phyloP scores from a whole-genome alignment of 1,140 invertebrate species.

The Drosophila tsacasi region DNA sequence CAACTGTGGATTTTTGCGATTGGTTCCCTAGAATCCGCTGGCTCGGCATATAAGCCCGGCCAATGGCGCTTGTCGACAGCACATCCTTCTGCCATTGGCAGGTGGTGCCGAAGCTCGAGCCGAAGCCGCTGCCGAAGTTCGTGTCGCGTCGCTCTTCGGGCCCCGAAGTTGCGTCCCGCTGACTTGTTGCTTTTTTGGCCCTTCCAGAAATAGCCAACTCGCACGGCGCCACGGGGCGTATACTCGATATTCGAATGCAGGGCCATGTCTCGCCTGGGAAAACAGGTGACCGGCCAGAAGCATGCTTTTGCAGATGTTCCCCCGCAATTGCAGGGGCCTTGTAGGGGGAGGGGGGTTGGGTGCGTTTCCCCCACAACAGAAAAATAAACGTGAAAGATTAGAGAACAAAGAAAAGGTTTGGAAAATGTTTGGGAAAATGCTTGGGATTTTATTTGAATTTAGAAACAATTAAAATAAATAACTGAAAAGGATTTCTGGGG shows the following conservation, averaged over 20 bases:
- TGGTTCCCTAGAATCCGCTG: slow-evolving; percentile 33
- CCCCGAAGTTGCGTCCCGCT: slow-evolving; percentile 11
- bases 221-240: slow-evolving; percentile 57
- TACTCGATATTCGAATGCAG: slow-evolving; percentile 44
- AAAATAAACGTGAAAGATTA: background rate
- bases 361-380: too few relatives aligned
- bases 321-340: background rate
- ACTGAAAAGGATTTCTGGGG: background rate
- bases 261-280: slow-evolving; percentile 4
- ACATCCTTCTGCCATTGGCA: slow-evolving; percentile 68
- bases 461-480: background rate
- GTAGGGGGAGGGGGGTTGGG: too few relatives aligned
- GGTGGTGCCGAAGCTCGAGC: slow-evolving; percentile 10
- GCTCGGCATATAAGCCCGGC: slow-evolving; percentile 46
- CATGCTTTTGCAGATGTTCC: background rate
- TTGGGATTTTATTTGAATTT: background rate
- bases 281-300: slow-evolving; percentile 32
- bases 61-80: slow-evolving; percentile 45
- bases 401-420: background rate
- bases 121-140: slow-evolving; percentile 1
- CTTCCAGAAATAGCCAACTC: slow-evolving; percentile 37
- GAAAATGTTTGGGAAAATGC: background rate
- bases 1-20: slow-evolving; percentile 47
- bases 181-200: slow-evolving; percentile 66
- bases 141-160: background rate